These are phyloP conservation scores for Criorhina ranunculi DNA, from an alignment of 2,888 invertebrate species.

Conservation along the genomic window DNA sequence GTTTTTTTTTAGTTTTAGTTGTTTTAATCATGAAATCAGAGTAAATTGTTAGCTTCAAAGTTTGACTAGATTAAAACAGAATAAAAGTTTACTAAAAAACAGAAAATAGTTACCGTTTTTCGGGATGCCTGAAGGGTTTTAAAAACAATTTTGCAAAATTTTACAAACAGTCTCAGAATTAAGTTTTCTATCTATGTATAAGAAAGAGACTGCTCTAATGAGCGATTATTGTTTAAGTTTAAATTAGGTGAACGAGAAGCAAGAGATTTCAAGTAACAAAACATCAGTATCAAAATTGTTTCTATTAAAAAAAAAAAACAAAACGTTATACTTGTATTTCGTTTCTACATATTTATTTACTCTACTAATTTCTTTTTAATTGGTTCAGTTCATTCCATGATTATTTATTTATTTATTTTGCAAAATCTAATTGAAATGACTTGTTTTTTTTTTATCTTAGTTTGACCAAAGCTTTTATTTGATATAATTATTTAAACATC, in stretches of 20 bases:
- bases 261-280: slow-evolving; percentile 30
- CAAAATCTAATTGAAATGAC: slow-evolving; percentile 33
- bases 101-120: slow-evolving; percentile 4
- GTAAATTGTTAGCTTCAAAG: slow-evolving; percentile 12
- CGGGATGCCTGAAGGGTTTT: not conserved
- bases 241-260: not conserved
- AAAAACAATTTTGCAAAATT: not conserved
- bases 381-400: slow-evolving; percentile 64
- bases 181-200: not conserved
- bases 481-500: slow-evolving; percentile 36
- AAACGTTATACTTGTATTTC: slow-evolving; percentile 13
- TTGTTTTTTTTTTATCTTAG: slow-evolving; percentile 31
- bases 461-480: slow-evolving; percentile 54
- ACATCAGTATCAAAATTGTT: slow-evolving; percentile 44
- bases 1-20: not conserved
- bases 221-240: not conserved
- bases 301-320: slow-evolving; percentile 1
- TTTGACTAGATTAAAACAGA: slow-evolving; percentile 56
- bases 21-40: slow-evolving; percentile 23
- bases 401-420: slow-evolving; percentile 28
- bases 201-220: not conserved
- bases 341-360: slow-evolving; percentile 15
- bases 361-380: slow-evolving; percentile 61
- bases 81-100: not conserved
- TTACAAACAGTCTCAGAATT: not conserved